Base-by-base conservation (phyloP, 2,797 vertebrate species). In the Phoxinus dragarum region DNA sequence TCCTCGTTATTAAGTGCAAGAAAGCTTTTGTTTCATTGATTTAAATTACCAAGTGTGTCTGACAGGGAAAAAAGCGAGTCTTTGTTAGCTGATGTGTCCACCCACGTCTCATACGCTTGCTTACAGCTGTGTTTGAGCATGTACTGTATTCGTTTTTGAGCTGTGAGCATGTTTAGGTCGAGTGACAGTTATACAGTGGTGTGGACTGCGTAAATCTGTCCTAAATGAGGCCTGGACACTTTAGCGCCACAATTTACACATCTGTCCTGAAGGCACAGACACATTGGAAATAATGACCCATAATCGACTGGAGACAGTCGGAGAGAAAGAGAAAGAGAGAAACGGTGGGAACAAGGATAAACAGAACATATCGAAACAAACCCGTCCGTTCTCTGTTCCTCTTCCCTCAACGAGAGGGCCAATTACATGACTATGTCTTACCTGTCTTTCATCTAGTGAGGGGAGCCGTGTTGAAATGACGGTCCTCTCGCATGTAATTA, bases 161-260 rank as follows among this genome's bases (percentile, higher is more conserved):
- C 59, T 11, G 38, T 61, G 72, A 74, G 67, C 59, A 4, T 82
- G 61, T 81, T 84, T 80, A 68, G 72, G 44, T 84, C 92, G 92
- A 95, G 91, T 94, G 93, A 93, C 93, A 91, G 93, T 90, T 92
- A 90, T 92, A 92, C 90, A 92, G 92, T 93, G 83, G 89, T 86
- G 84, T 71, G 81, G 88, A 93, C 93, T 92, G 92, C 89, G 89
- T 95, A 95, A 94, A 93, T 94, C 93, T 91, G 89, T 80, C 89
- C 84, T 87, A 94, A 93, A 90, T 87, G 59, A 90, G 89, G 85
- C 88, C 88, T 88, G 87, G 89, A 90, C 93, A 94, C 94, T 94
- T 95, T 96, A 95, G 93, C 94, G 95, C 94, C 95, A 95, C 94
- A 94, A 95, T 95, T 94, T 95, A 94, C 92, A 95, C 93, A 93